These are phyloP conservation scores for Chrysogorgia sp. DNA, from an alignment of 92 coral and sea anemone genomes.

Conservation along the genomic window DNA sequence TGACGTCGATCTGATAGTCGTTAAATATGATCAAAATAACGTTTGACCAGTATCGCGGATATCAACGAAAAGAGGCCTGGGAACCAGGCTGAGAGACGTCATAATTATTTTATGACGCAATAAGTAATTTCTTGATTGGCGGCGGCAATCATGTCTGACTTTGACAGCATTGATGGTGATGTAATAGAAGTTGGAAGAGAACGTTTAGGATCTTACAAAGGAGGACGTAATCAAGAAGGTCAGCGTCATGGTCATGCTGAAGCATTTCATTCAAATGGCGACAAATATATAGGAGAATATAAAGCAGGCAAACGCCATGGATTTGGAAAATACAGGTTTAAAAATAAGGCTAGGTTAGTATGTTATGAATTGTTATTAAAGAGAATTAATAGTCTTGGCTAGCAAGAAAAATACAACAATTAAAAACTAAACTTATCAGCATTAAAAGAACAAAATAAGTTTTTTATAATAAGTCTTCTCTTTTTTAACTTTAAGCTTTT, in stretches of 20 bases:
- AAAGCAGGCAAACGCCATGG: constrained; percentile 77
- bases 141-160: constrained; percentile 30
- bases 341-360: constrained; percentile 55
- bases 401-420: neutral
- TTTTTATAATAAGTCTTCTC: too few species aligned
- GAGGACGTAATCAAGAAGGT: constrained; percentile 67
- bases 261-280: constrained; percentile 71
- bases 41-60: too few species aligned
- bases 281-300: constrained; percentile 74
- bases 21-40: too few species aligned
- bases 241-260: constrained; percentile 85
- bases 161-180: constrained; percentile 41
- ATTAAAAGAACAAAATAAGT: too few species aligned
- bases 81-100: neutral
- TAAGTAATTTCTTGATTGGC: neutral
- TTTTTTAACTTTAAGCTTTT: too few species aligned
- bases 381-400: neutral
- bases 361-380: neutral
- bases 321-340: constrained; percentile 69
- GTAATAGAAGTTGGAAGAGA: constrained; percentile 33
- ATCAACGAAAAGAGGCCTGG: too few species aligned
- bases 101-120: neutral
- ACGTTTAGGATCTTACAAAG: constrained; percentile 62
- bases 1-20: too few species aligned
- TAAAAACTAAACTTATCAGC: neutral